A percentile compares a stretch with the other conserved stretches of the same genome.
Conservation (phyloP, 2,113 vertebrate species). For the Microtus ochrogaster region DNA sequence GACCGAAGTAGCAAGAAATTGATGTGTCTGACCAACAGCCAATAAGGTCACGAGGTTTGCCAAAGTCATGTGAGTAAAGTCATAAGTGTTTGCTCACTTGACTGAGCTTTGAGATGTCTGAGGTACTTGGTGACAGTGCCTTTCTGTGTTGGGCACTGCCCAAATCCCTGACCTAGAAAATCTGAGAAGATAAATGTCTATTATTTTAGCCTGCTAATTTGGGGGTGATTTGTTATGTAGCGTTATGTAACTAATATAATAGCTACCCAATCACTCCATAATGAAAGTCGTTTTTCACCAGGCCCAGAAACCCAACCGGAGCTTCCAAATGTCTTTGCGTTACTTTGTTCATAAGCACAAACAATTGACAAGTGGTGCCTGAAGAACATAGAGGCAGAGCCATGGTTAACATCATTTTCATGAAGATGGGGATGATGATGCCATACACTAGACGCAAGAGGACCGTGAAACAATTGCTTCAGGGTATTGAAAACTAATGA, state of each 20-base stretch:
- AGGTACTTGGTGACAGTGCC: not conserved
- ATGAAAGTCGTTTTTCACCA: not conserved
- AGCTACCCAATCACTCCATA: not conserved
- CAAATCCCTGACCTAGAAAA: not conserved
- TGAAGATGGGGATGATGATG: not conserved
- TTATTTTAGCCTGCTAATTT: constrained; percentile 4
- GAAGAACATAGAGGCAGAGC: not conserved
- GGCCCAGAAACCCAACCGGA: not conserved
- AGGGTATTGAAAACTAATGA: not conserved
- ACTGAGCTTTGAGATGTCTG: not conserved
- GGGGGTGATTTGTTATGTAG: not conserved
- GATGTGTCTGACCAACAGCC: not conserved
- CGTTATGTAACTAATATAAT: constrained; percentile 4
- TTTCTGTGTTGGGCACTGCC: not conserved
- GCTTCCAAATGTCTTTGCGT: not conserved
- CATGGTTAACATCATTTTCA: not conserved
- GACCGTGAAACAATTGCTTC: not conserved
- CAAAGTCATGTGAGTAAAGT: not conserved
- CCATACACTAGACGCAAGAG: not conserved
- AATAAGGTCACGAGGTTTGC: not conserved
- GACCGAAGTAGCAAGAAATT: not conserved
- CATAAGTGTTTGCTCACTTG: not conserved
- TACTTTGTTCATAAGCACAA: constrained; percentile 33
- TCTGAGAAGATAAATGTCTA: not conserved
- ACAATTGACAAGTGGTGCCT: not conserved